These are phyloP conservation scores for Prorops nasuta DNA, from an alignment of 1,140 invertebrate genomes.

Conservation along the genomic window DNA sequence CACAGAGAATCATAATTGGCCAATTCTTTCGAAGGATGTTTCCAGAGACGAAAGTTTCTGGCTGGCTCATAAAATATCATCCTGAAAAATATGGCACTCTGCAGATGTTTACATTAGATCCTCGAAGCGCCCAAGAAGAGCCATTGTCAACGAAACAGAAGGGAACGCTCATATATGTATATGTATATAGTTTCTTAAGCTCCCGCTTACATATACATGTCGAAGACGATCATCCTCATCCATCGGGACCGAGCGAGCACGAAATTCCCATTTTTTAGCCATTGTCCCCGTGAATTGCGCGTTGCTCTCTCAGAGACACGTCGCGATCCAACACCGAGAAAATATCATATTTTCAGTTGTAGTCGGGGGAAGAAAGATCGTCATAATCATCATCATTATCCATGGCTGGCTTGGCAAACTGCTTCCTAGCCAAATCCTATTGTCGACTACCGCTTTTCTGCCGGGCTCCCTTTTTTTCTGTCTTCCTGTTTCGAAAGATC, in stretches of 20 bases:
- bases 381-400: too few species aligned
- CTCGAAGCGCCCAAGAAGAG: too few species aligned
- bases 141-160: too few species aligned
- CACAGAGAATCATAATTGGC: too few species aligned
- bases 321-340: constrained; percentile 23
- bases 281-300: constrained; percentile 19
- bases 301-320: constrained; percentile 28
- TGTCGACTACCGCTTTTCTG: constrained; percentile 17
- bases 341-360: constrained; percentile 30
- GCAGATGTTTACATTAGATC: too few species aligned
- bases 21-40: too few species aligned
- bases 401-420: constrained; percentile 14
- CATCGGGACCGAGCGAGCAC: neutral
- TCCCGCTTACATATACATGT: too few species aligned
- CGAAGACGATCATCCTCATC: constrained; percentile 23
- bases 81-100: too few species aligned
- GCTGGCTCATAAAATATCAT: too few species aligned
- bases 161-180: too few species aligned
- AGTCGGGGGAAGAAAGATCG: neutral
- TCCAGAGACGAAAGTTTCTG: too few species aligned
- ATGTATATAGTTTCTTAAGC: too few species aligned
- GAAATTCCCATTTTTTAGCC: neutral
- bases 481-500: constrained; percentile 12
- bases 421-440: constrained; percentile 16
- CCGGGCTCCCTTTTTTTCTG: neutral